Evolutionary conservation across 2,797 vertebrate species (phyloP).

Genomic region (Ctenopoma multispine): DNA sequence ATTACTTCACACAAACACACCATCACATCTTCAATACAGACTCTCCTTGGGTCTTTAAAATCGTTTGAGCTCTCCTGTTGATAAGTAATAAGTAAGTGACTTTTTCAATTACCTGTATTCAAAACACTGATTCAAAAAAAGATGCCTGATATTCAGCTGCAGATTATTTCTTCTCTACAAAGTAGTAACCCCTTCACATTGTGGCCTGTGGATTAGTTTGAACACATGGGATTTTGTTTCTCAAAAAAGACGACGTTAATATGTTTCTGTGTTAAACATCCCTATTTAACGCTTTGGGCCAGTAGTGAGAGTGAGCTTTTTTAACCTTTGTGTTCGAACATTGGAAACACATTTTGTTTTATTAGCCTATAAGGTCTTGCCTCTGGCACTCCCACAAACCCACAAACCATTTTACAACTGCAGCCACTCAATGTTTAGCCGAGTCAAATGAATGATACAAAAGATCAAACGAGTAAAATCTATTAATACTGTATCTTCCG

Average conservation of each 20-base stretch:
- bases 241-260: not conserved
- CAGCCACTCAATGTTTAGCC: not conserved
- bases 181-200: not conserved
- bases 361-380: not conserved
- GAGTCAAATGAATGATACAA: constrained; percentile 26
- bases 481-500: constrained; percentile 17
- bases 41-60: constrained; percentile 25
- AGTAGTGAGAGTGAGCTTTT: no score
- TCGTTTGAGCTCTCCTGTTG: constrained; percentile 29
- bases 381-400: constrained; percentile 7
- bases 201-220: constrained; percentile 12
- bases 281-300: constrained; percentile 8
- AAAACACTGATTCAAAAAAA: constrained; percentile 40
- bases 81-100: constrained; percentile 29
- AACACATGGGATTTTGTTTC: not conserved
- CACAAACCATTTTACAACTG: not conserved
- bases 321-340: no score
- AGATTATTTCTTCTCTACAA: constrained; percentile 28
- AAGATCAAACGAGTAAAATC: constrained; percentile 14
- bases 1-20: constrained; percentile 44
- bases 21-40: constrained; percentile 22
- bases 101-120: constrained; percentile 40
- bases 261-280: not conserved
- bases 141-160: constrained; percentile 17
- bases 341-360: not conserved